Base-by-base conservation (phyloP, 2,113 vertebrate genomes). In the Phoxinus phoxinus region DNA sequence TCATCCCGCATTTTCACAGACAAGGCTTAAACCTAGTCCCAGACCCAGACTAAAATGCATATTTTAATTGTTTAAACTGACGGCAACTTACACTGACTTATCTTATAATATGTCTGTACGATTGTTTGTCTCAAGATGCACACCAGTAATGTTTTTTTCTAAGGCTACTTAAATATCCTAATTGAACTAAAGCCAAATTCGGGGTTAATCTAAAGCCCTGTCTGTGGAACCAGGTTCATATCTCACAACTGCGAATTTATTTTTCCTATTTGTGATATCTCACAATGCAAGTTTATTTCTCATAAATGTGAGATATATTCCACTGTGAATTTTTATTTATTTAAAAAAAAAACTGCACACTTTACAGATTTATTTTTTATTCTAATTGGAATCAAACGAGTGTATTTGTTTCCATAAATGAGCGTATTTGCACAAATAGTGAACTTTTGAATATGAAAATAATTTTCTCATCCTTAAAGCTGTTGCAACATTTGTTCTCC, bases 401-500 rank as follows among this genome's bases (percentile, higher is more conserved):
- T 56, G 2, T 56, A 56, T 56, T 23, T 56, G 19, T 44, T 44
- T 72, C 69, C 19, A n/a, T 72, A 72, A 41, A n/a, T 21, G 35
- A 44, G 35, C 5, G 4, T 44, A n/a, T 4, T 72, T 58, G 30
- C 51, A 56, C 19, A 32, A 77, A 76, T 15, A 32, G 74, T 30
- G 25, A 56, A 56, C 27, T 32, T 77, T 23, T 21, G 4, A 35
- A 35, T 23, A 77, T 58, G 19, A 77, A 77, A 35, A n/a, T 35
- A 1, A n/a, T 37, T 37, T 78, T 59, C 21, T 25, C 2, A 3
- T 73, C 41, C 71, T 46, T 1, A 73, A 73, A 46, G 41, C 71
- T 73, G 71, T 73, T 73, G 41, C 41, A 3, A 23, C 41, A 73
- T 46, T 76, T 76, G 73, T 30, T 51, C 25, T 46, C 46, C 73